A percentile compares a stretch with the other conserved stretches of the same genome.
phyloP scores from a whole-genome alignment of 1,140 invertebrate genomes.

The Phortica variegata region DNA sequence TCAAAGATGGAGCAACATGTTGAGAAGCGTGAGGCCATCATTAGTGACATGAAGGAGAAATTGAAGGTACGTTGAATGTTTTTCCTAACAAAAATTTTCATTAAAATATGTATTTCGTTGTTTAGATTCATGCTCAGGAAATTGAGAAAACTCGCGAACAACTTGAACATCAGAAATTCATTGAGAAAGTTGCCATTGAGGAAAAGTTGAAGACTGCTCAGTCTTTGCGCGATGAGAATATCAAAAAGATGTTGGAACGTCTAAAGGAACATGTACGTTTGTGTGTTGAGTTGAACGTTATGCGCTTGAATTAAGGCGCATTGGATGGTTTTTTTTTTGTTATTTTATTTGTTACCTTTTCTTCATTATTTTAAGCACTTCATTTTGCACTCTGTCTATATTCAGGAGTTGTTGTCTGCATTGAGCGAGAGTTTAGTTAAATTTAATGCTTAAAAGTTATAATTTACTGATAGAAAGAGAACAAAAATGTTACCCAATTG shows the following conservation, averaged over 20 bases:
- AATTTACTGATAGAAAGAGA: too few relatives aligned
- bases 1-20: conserved; percentile 85
- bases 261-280: conserved; percentile 85
- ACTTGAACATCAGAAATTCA: conserved; percentile 79
- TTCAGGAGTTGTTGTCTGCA: too few relatives aligned
- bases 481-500: too few relatives aligned
- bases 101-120: too few relatives aligned
- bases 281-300: too few relatives aligned
- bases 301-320: too few relatives aligned
- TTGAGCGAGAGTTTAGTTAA: too few relatives aligned
- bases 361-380: too few relatives aligned
- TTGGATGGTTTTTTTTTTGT: too few relatives aligned
- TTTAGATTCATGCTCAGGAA: conserved; percentile 70
- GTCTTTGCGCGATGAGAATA: conserved; percentile 81
- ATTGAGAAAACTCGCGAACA: conserved; percentile 81
- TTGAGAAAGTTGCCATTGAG: conserved; percentile 78
- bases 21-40: conserved; percentile 85
- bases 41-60: conserved; percentile 81
- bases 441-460: too few relatives aligned
- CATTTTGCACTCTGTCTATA: too few relatives aligned
- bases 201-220: conserved; percentile 82
- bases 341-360: too few relatives aligned
- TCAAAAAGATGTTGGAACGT: conserved; percentile 84
- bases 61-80: conserved; percentile 69
- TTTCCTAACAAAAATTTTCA: background rate